Base-by-base conservation (phyloP, 2,797 vertebrate species). In the Myiotriccus ornatus region DNA sequence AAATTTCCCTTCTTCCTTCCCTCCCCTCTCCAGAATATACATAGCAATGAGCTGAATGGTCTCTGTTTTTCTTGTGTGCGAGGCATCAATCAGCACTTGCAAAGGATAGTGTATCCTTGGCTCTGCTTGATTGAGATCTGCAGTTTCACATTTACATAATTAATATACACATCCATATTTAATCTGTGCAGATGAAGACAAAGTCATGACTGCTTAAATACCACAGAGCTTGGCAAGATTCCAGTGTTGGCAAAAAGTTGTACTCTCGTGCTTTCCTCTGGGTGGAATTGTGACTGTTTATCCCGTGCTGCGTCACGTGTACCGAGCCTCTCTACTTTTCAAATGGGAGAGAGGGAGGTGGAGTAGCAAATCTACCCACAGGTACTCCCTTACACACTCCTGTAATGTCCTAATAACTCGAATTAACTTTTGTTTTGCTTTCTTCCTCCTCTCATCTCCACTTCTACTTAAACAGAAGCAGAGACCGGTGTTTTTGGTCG, bases 81-180 rank as follows among this genome's bases (percentile, higher is more conserved):
- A 60, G 64, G 41, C 46, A 83, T 94, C 93, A 96, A 84, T 95
- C 91, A 96, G 71, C 59, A 64, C 46, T 93, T 85, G 75, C 84
- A 94, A 92, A 94, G 69, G 57, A 63, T 96, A 94, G 85, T 60
- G 73, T 94, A 94, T 96, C 86, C 86, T 95, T 96, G 85, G 79
- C 87, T 93, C 60, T 84, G 75, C 81, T 91, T 95, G 82, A 89
- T 89, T 95, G 81, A 93, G 88, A 96, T 87, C 84, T 96, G 73
- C 83, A 94, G 87, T 71, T 87, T 91, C 0, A 0, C 76, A 84
- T 95, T 96, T 95, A 78, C 90, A 95, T 96, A 97, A 95, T 92
- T 96, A 92, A 93, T 94, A 91, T 77, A 88, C 89, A 63, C 81
- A 96, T 94, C 69, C 90, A 96, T 96, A 95, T 96, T 96, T 84